Evolutionary conservation across 2,113 vertebrate genomes (phyloP), one percentile per base, ranked within the genome.

Genomic region (Coptodon bakossiorum): DNA sequence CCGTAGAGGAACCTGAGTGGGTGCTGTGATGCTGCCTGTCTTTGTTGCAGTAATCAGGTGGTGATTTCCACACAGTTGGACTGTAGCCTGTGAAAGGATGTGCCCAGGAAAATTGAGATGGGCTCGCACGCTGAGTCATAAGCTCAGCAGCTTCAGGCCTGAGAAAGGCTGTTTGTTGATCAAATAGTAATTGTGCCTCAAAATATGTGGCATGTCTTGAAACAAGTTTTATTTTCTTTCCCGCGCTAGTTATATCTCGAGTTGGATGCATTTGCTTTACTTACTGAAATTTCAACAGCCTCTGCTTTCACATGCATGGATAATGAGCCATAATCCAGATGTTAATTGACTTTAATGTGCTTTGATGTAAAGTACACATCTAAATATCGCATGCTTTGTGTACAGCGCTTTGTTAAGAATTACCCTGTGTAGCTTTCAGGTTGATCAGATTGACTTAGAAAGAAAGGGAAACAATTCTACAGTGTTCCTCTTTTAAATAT

Each of bases 111-210:
- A 90, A 63, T 2, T 80, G 83, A 83, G 50, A 86, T 91, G 87
- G 87, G 71, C 48, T 93, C 40, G 80, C 63, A 79, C 3, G 80
- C 17, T 85, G 91, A 94, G 83, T 92, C 89, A 90, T 56, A 17
- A 40, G 8, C 45, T 52, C n/a, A 50, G 76, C 40, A 2, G 85
- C 82, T 63, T 83, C 85, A 82, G 80, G 82, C 53, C 11, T 8
- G 10, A 66, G 68, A 81, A 43, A 36, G 22, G 45, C 14, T 66
- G 38, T 83, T 87, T 80, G 40, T 71, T 88, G 52, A 52, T 88
- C 76, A 86, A 66, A 53, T 85, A 79, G 45, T 57, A 85, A 91
- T 79, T 81, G 50, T 68, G 50, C 61, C 19, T 38, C 61, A 38
- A 38, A 38, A 66, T 38, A 66, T 66, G 61, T 1, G 3, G 61